Evolutionary conservation across 2,888 invertebrate genomes (phyloP).

Genomic region (Drosophila cyrtoloma): DNA sequence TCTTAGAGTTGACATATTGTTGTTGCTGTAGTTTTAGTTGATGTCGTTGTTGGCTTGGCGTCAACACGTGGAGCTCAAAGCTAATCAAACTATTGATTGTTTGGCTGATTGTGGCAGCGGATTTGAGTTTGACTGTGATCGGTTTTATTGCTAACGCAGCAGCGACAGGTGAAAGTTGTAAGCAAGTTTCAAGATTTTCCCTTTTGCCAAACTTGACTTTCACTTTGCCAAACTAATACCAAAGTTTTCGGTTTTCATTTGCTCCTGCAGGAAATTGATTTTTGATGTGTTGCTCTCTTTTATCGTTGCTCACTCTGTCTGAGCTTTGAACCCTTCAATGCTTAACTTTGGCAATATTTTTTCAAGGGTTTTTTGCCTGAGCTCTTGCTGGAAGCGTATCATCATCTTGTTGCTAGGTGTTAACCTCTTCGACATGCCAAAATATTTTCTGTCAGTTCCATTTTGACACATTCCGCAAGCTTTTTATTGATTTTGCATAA

Average conservation of each 20-base stretch:
- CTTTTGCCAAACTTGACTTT: constrained; percentile 61
- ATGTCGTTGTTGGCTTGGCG: constrained; percentile 39
- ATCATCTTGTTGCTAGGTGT: constrained; percentile 58
- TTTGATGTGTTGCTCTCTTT: constrained; percentile 56
- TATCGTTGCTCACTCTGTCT: constrained; percentile 6
- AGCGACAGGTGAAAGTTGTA: constrained; percentile 73
- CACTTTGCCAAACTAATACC: constrained; percentile 71
- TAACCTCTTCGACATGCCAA: constrained; percentile 70
- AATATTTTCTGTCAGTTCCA: constrained; percentile 44
- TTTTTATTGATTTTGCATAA: constrained; percentile 72
- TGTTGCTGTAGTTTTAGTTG: constrained; percentile 15
- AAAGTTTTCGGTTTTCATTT: constrained; percentile 69
- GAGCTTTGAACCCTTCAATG: constrained; percentile 34
- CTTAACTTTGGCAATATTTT: constrained; percentile 38
- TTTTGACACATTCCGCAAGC: constrained; percentile 36
- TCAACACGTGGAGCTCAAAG: constrained; percentile 75
- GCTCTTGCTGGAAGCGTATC: constrained; percentile 27
- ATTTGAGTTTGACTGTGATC: constrained; percentile 50
- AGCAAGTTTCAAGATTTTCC: constrained; percentile 49
- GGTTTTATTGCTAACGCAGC: constrained; percentile 62
- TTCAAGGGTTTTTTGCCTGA: constrained; percentile 1
- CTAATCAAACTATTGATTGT: constrained; percentile 80
- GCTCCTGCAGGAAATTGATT: constrained; percentile 75
- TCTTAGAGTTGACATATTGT: constrained; percentile 44
- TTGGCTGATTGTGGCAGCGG: constrained; percentile 72